Percentiles rank a stretch among this genome's conserved stretches.
phyloP scores from a whole-genome alignment of 2,113 vertebrate species.

The Romanogobio albipinnatus region DNA sequence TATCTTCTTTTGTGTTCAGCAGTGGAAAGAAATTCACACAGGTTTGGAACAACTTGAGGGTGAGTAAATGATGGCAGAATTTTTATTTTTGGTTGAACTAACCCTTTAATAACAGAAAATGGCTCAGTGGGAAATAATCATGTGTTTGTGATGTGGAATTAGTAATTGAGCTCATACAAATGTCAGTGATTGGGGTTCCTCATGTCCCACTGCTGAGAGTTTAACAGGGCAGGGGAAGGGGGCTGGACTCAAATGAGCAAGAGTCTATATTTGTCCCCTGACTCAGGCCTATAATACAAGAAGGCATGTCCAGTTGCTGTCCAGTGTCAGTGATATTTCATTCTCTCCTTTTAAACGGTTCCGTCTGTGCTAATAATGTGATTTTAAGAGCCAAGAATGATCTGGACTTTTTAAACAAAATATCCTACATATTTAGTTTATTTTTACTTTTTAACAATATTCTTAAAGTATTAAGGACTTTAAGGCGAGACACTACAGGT shows the following conservation, averaged over 20 bases:
- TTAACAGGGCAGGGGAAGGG: neutral
- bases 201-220: neutral
- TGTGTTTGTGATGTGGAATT: neutral
- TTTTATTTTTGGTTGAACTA: too few species aligned
- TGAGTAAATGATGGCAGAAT: too few species aligned
- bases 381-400: slow-evolving; percentile 8
- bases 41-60: too few species aligned
- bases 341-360: neutral
- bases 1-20: too few species aligned
- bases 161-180: slow-evolving; percentile 37
- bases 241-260: slow-evolving; percentile 21
- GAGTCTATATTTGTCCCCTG: slow-evolving; percentile 62
- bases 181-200: slow-evolving; percentile 3
- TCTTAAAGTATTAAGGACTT: neutral
- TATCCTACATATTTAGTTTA: neutral
- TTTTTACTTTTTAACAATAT: neutral
- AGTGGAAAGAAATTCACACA: too few species aligned
- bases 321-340: slow-evolving; percentile 65
- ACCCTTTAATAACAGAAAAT: neutral
- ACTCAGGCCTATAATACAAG: slow-evolving; percentile 54
- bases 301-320: slow-evolving; percentile 79
- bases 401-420: neutral
- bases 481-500: too few species aligned
- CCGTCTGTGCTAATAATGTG: slow-evolving; percentile 14
- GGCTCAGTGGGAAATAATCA: neutral